Evolutionary conservation across 1,140 invertebrate genomes (phyloP).

Genomic region (Maconellicoccus hirsutus): DNA sequence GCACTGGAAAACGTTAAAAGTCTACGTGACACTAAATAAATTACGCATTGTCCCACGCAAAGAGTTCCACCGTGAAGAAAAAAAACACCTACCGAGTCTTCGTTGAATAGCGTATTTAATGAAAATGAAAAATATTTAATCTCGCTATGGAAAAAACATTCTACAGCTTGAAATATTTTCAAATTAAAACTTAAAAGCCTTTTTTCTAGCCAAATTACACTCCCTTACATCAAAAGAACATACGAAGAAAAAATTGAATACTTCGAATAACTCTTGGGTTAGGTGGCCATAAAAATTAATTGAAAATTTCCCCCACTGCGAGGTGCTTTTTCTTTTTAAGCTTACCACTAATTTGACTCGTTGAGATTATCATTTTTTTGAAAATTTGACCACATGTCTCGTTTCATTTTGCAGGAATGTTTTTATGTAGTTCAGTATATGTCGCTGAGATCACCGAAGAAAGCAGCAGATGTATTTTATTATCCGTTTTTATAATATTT

Average conservation of each 20-base stretch:
- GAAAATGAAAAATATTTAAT: conserved; percentile 2
- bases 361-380: no score
- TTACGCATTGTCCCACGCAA: background rate
- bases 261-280: background rate
- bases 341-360: no score
- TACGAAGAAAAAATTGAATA: background rate
- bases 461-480: background rate
- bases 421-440: background rate
- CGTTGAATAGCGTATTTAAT: background rate
- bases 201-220: background rate
- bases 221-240: background rate
- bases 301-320: no score
- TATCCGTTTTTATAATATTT: background rate
- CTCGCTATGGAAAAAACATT: background rate
- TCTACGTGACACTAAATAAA: conserved; percentile 2
- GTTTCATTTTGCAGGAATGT: background rate
- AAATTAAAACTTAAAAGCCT: background rate
- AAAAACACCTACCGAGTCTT: background rate
- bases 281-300: no score
- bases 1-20: background rate
- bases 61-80: background rate
- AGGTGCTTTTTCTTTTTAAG: no score
- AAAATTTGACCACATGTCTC: background rate
- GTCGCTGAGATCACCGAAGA: conserved; percentile 1
- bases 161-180: background rate